These are phyloP conservation scores for Volucella inanis DNA, from an alignment of 2,888 invertebrate species.

Conservation along the genomic window DNA sequence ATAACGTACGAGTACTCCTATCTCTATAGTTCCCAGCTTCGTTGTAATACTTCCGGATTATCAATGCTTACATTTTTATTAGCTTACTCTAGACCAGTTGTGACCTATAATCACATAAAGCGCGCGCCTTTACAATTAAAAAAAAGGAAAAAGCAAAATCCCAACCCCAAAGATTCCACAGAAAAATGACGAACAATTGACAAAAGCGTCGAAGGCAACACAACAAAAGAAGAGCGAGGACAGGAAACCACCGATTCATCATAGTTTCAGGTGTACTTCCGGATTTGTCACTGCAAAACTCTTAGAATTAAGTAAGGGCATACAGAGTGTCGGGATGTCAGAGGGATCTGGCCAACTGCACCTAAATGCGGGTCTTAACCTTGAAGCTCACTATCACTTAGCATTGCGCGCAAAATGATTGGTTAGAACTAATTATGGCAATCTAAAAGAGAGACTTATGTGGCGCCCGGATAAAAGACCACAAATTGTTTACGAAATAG, in stretches of 20 bases:
- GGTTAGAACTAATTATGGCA: background rate
- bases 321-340: background rate
- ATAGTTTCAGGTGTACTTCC: constrained; percentile 65
- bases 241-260: constrained; percentile 57
- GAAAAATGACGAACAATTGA: constrained; percentile 14
- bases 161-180: constrained; percentile 9
- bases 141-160: background rate
- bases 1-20: too few species aligned
- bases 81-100: constrained; percentile 26
- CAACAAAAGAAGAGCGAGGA: constrained; percentile 13
- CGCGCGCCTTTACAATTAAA: background rate
- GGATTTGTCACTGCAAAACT: constrained; percentile 64
- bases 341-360: background rate
- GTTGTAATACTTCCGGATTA: constrained; percentile 66
- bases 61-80: constrained; percentile 29
- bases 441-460: constrained; percentile 1
- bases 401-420: constrained; percentile 22
- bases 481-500: constrained; percentile 70
- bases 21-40: background rate
- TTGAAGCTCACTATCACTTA: constrained; percentile 57
- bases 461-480: constrained; percentile 56
- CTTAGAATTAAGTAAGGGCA: background rate
- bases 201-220: background rate
- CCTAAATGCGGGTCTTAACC: constrained; percentile 43
- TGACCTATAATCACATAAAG: constrained; percentile 45